phyloP scores from a whole-genome alignment of 2,888 invertebrate genomes.

The Hypselothyrea guttata region DNA sequence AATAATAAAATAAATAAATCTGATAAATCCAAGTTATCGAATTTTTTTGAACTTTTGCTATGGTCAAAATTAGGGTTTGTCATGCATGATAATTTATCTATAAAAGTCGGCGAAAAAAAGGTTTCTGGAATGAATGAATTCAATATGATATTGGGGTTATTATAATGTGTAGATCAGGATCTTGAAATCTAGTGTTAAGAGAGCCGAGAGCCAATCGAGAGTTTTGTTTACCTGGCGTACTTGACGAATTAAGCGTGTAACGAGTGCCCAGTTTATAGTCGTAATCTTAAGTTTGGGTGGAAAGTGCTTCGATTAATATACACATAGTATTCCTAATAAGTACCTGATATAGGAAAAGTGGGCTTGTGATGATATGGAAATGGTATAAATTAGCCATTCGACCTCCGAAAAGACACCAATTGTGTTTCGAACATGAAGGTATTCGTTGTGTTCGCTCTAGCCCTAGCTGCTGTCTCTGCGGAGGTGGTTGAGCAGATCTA shows the following conservation, averaged over 20 bases:
- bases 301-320: conserved; percentile 8
- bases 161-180: no score
- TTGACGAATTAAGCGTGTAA: not conserved
- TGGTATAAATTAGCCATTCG: conserved; percentile 19
- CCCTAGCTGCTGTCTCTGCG: conserved; percentile 40
- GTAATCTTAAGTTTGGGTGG: conserved; percentile 10
- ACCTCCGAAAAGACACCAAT: conserved; percentile 22
- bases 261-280: not conserved
- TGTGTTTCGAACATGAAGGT: conserved; percentile 11
- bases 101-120: no score
- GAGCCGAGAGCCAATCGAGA: no score
- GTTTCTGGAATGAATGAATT: no score
- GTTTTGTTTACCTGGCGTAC: not conserved
- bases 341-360: conserved; percentile 4
- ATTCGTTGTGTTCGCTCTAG: conserved; percentile 34
- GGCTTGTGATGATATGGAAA: conserved; percentile 12
- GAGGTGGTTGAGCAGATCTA: conserved; percentile 20
- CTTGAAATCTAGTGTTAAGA: no score
- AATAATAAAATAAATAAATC: no score
- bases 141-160: no score
- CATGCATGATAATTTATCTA: no score
- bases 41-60: no score
- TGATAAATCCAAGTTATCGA: no score
- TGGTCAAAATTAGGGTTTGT: no score
- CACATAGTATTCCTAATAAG: conserved; percentile 2